Evolutionary conservation across 2,888 invertebrate genomes (phyloP).

Genomic region (Yponomeuta malinellus): DNA sequence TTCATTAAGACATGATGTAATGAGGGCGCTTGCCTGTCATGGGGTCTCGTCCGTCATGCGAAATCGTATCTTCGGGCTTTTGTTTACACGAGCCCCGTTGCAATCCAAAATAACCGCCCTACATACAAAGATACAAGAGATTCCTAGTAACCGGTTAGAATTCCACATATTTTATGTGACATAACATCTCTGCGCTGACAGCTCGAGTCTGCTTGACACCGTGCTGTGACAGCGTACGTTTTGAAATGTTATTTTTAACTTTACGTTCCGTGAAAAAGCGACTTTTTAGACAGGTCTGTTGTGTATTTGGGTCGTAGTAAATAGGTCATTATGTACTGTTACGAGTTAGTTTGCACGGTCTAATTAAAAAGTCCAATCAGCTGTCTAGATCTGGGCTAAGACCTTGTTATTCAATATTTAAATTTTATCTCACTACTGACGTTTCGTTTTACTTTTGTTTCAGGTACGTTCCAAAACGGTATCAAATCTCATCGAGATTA

Average conservation of each 20-base stretch:
- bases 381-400: constrained; percentile 31
- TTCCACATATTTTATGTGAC: constrained; percentile 37
- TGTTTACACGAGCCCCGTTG: constrained; percentile 10
- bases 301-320: constrained; percentile 65
- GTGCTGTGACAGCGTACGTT: constrained; percentile 53
- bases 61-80: constrained; percentile 16
- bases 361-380: constrained; percentile 47
- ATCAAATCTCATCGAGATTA: not conserved
- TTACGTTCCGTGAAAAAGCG: constrained; percentile 42
- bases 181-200: constrained; percentile 54
- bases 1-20: constrained; percentile 55
- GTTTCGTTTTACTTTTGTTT: constrained; percentile 44
- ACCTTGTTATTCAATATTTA: constrained; percentile 29
- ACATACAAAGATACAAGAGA: not conserved
- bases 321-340: constrained; percentile 62
- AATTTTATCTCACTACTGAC: constrained; percentile 16
- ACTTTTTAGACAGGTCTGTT: constrained; percentile 11
- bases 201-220: constrained; percentile 41
- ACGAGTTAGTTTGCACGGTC: constrained; percentile 62
- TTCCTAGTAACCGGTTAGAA: constrained; percentile 17
- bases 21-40: constrained; percentile 33
- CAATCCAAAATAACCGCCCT: constrained; percentile 16
- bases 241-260: constrained; percentile 62
- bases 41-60: constrained; percentile 26
- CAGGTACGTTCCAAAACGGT: constrained; percentile 43